Evolutionary conservation across 1,140 invertebrate genomes (phyloP).

Genomic region (Cotesia glomerata): DNA sequence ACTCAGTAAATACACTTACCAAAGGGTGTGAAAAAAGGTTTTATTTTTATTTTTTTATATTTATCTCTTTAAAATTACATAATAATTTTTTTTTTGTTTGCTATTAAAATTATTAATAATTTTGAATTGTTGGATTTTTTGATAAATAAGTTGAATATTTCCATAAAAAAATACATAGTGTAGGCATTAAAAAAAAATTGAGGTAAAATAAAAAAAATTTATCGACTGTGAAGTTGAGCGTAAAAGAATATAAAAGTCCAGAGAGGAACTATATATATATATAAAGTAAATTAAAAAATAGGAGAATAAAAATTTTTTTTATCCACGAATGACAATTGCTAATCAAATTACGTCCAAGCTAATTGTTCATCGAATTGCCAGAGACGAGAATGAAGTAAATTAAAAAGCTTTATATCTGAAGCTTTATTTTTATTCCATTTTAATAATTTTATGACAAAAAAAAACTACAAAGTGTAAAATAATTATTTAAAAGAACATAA

Average conservation of each 20-base stretch:
- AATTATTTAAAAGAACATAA: no score
- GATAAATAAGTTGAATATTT: no score
- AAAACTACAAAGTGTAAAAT: not conserved
- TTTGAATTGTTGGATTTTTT: no score
- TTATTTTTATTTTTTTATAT: no score
- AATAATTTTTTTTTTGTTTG: no score
- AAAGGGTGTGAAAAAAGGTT: not conserved
- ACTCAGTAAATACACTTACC: not conserved
- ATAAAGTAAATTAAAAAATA: not conserved
- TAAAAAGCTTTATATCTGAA: not conserved
- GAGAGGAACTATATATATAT: not conserved
- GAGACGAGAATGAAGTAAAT: not conserved
- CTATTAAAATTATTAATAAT: no score
- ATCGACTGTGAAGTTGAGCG: not conserved
- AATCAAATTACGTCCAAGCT: constrained; percentile 11
- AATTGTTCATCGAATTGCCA: constrained; percentile 18
- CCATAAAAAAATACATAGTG: no score
- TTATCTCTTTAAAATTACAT: no score
- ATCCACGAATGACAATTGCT: constrained; percentile 13
- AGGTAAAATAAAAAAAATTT: no score
- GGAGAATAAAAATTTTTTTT: not conserved
- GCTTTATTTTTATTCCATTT: not conserved
- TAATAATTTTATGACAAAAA: not conserved
- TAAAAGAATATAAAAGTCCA: no score
- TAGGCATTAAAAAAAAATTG: no score